Conservation (phyloP, 2,888 invertebrate genomes). For the Rhingia rostrata region DNA sequence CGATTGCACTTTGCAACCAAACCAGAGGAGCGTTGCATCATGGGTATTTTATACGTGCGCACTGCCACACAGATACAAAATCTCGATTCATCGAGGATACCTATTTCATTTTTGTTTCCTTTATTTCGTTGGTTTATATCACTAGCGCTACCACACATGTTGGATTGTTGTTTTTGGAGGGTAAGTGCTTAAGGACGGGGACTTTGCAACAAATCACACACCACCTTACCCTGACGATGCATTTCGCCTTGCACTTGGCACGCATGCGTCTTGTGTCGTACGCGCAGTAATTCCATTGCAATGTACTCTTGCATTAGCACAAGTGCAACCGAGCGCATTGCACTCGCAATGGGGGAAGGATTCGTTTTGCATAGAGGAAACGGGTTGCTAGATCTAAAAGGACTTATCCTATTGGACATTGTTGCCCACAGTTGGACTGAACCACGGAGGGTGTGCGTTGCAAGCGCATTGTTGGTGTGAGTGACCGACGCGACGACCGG, state of each 20-base stretch:
- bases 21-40: slow-evolving; percentile 28
- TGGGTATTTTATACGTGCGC: slow-evolving; percentile 7
- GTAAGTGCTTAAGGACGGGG: slow-evolving; percentile 13
- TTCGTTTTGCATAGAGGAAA: slow-evolving; percentile 28
- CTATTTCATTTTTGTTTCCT: neutral
- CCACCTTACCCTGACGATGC: slow-evolving; percentile 42
- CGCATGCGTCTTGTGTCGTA: slow-evolving; percentile 67
- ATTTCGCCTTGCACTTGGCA: slow-evolving; percentile 66
- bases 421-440: slow-evolving; percentile 23
- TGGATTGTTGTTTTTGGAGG: slow-evolving; percentile 3
- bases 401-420: slow-evolving; percentile 61
- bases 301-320: slow-evolving; percentile 40
- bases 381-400: neutral
- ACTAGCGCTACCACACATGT: neutral
- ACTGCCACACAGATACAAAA: slow-evolving; percentile 42
- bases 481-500: neutral
- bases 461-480: neutral
- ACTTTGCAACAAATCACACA: slow-evolving; percentile 49
- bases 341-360: slow-evolving; percentile 39
- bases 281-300: slow-evolving; percentile 16
- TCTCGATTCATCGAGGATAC: slow-evolving; percentile 30
- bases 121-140: neutral
- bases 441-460: slow-evolving; percentile 25
- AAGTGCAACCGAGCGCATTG: slow-evolving; percentile 66
- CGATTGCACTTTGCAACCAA: slow-evolving; percentile 50